Evolutionary conservation across 2,888 invertebrate genomes (phyloP), one percentile per base, ranked within the genome.

Genomic region (Dynastes maya): DNA sequence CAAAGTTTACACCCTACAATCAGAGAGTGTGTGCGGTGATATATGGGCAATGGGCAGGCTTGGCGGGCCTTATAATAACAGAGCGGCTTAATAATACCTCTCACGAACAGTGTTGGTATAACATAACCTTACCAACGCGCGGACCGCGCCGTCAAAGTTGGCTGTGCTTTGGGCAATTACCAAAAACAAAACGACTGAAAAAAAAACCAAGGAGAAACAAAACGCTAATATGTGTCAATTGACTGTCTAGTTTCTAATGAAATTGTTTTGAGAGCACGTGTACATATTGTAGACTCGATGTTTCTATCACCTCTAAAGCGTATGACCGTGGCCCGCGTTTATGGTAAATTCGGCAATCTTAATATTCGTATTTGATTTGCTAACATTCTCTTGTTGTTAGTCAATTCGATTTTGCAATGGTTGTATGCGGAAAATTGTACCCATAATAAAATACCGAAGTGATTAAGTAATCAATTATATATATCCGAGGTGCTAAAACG

Each of bases 11-110:
- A 87, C 86, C 87, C 87, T 86, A 84, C 86, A 87, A 86, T 87
- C 87, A 86, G 80, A 83, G 84, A 84, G 85, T 84, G 86, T 85
- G 85, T 85, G 86, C 85, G 85, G 87, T 88, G 88, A 87, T 87
- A 86, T 88, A 88, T 88, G 88, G 87, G 85, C 87, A 86, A 85
- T 87, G 87, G 88, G 88, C 87, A 84, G 87, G 85, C 77, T 85
- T 85, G 87, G 84, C 86, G 87, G 87, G 83, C 85, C 85, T 80
- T 85, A 74, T 88, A 88, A 88, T 88, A 88, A 88, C 88, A 88
- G 88, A 87, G 88, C 88, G 88, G 88, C 85, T 76, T 86, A 86
- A 86, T 86, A 87, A 87, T 85, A 86, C 84, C 83, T 86, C 86
- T 86, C 84, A 85, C 75, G 78, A 63, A 45, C 80, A 76, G 80